These are phyloP conservation scores for Epinephelus cyanopodus DNA, from an alignment of 2,113 vertebrate species.

Conservation along the genomic window DNA sequence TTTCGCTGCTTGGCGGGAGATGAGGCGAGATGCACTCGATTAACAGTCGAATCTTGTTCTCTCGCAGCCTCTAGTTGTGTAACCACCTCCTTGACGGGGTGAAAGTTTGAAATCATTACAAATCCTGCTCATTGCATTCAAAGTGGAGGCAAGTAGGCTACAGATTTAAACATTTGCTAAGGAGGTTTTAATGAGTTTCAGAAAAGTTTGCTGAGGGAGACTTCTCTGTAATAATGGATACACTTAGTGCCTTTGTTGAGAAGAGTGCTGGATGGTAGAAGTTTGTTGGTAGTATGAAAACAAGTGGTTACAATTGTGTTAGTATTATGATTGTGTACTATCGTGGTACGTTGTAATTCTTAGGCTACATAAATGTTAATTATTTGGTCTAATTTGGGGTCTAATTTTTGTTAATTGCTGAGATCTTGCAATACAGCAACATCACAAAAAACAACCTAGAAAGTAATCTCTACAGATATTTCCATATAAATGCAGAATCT, in stretches of 20 bases:
- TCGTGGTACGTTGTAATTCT: neutral
- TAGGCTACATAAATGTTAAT: neutral
- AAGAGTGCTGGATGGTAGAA: neutral
- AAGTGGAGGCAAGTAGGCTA: neutral
- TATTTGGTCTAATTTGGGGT: neutral
- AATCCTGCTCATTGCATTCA: neutral
- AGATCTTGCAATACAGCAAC: neutral
- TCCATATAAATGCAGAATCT: too few species aligned
- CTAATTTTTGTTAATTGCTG: neutral
- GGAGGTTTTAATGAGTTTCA: neutral
- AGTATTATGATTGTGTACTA: neutral
- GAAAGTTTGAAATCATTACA: slow-evolving; percentile 23
- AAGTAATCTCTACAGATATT: too few species aligned
- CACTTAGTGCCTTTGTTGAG: neutral
- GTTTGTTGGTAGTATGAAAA: neutral
- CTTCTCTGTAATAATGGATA: neutral
- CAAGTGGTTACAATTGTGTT: neutral
- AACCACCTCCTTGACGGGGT: slow-evolving; percentile 34
- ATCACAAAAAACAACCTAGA: neutral
- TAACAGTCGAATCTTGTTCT: slow-evolving; percentile 58
- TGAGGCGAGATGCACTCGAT: slow-evolving; percentile 37
- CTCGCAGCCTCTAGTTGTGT: slow-evolving; percentile 37
- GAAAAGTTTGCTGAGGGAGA: neutral
- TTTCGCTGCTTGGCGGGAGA: slow-evolving; percentile 49
- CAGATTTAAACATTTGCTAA: neutral